phyloP scores from a whole-genome alignment of 2,113 vertebrate species.

The Grammomys surdaster region DNA sequence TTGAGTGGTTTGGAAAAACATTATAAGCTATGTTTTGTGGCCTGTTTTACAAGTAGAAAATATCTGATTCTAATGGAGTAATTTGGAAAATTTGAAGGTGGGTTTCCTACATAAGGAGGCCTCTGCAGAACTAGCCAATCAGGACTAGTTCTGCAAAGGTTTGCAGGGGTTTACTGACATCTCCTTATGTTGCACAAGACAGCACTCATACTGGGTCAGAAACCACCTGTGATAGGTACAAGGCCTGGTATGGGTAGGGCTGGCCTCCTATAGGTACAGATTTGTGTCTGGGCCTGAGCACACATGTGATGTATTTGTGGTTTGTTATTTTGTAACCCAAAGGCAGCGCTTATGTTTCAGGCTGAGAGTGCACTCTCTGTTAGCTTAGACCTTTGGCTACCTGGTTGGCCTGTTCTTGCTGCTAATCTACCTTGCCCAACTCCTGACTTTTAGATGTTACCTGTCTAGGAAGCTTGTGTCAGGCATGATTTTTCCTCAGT shows the following conservation, averaged over 20 bases:
- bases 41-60: slow-evolving; percentile 78
- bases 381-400: neutral
- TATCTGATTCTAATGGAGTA: slow-evolving; percentile 11
- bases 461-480: neutral
- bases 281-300: neutral
- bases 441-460: neutral
- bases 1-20: slow-evolving; percentile 43
- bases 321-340: neutral
- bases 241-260: neutral
- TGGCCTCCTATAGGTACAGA: neutral
- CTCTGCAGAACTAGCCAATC: neutral
- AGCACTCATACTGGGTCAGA: neutral
- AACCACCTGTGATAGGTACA: too few species aligned
- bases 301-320: accelerated
- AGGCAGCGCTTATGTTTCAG: neutral
- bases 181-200: neutral
- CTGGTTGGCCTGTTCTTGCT: neutral
- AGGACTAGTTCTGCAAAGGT: neutral
- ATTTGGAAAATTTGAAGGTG: neutral
- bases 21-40: slow-evolving; percentile 67
- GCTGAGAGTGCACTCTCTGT: neutral
- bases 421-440: neutral
- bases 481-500: neutral
- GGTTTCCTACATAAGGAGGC: slow-evolving; percentile 43
- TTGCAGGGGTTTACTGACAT: neutral